phyloP scores from a whole-genome alignment of 2,113 vertebrate genomes.

The Sakesphorus luctuosus region DNA sequence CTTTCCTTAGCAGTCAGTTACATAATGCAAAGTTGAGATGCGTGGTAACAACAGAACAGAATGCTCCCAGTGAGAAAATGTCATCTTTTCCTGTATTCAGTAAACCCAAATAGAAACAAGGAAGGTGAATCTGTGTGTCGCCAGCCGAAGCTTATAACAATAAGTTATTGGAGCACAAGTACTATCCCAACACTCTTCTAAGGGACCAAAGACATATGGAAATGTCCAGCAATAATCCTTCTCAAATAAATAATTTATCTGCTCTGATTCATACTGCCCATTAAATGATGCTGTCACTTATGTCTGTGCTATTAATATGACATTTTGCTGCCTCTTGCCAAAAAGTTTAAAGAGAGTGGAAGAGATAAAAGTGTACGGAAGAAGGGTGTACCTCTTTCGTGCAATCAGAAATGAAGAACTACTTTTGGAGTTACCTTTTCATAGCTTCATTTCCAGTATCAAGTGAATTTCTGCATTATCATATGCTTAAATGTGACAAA shows the following conservation, averaged over 20 bases:
- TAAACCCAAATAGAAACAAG: background rate
- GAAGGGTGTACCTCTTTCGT: background rate
- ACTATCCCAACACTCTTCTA: background rate
- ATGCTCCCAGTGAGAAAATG: background rate
- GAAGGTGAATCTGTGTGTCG: background rate
- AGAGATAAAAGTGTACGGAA: background rate
- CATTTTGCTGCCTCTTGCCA: background rate
- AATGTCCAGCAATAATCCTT: background rate
- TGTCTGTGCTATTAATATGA: background rate
- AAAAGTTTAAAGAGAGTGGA: background rate
- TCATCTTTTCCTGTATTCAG: background rate
- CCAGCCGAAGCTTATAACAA: background rate
- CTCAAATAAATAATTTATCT: background rate
- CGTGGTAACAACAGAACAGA: background rate
- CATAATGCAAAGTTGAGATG: background rate
- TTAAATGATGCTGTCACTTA: background rate
- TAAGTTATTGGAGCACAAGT: background rate
- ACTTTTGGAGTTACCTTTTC: background rate
- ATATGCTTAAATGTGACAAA: background rate
- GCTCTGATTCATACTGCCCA: background rate
- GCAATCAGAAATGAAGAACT: background rate
- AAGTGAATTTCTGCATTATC: background rate
- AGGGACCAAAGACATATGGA: background rate
- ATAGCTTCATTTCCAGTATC: background rate
- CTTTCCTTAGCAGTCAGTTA: background rate